Base-by-base conservation (phyloP, 2,113 vertebrate species). In the Eublepharis macularius region DNA sequence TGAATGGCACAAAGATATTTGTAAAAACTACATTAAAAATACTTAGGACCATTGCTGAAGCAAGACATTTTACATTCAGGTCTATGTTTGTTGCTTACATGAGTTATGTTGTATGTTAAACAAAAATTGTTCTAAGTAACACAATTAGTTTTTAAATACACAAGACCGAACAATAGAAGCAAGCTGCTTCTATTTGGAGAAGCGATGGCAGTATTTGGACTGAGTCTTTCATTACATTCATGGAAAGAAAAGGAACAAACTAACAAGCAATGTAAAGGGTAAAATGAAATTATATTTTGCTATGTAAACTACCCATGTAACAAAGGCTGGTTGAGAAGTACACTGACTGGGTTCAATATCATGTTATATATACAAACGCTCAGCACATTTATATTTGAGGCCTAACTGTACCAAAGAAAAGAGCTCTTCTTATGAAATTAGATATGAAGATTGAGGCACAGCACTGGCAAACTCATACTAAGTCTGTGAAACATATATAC, bases 391-490 rank as follows among this genome's bases (percentile, higher is more conserved):
- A 54, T 39, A 43, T 19, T 41, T 82, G 49, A 82, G 36, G 49
- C 66, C 26, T 1, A 0, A 17, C 7, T 39, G 75, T 60, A 0
- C 60, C 82, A 83, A 78, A 24, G 47, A 6, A 57, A 14, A 77
- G 54, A 36, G 32, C 29, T 80, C 7, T 65, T 8, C 57, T 70
- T 32, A 16, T 85, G 80, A 87, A 89, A 94, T 85, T 12, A 90
- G 80, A 57, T 73, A 86, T 85, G 49, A 92, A 36, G 87, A 92
- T 88, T 74, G 90, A 87, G 34, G 7, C 21, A 79, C 51, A 72
- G 19, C 39, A 45, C 17, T 85, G 29, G 13, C 13, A 63, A n/a
- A 41, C 65, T 92, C 87, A 90, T 60, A 86, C 87, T 88, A 86
- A 82, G 32, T 63, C 47, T 73, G 34, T 32, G 2, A 70, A n/a